Conservation (phyloP, 2,888 invertebrate species). For the Rhopalosiphum nymphaeae region DNA sequence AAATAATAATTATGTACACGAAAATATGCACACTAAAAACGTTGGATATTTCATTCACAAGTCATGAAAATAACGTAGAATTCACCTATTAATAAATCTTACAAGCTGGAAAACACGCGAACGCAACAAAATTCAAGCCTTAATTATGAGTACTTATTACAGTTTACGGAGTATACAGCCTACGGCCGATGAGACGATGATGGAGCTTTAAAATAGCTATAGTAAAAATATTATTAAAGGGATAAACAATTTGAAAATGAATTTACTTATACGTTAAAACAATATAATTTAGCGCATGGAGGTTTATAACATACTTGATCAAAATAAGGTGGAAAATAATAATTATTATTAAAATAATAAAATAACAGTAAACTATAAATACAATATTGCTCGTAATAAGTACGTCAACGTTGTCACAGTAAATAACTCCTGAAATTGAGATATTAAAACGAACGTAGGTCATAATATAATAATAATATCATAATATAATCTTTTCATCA, state of each 20-base stretch:
- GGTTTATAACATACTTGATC: not conserved
- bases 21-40: not conserved
- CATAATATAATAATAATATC: not conserved
- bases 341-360: not conserved
- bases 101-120: not conserved
- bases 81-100: not conserved
- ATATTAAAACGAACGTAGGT: not conserved
- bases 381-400: not conserved
- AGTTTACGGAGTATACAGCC: not conserved
- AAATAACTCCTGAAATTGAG: not conserved
- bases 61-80: not conserved
- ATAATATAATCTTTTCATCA: not conserved
- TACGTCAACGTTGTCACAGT: not conserved
- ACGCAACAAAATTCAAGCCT: not conserved
- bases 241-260: not conserved
- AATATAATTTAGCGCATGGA: not conserved
- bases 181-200: not conserved
- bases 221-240: not conserved
- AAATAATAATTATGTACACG: not conserved
- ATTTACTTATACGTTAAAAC: not conserved
- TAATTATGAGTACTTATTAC: not conserved
- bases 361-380: not conserved
- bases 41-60: not conserved
- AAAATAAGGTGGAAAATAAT: not conserved
- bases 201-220: not conserved